phyloP scores from a whole-genome alignment of 2,888 invertebrate species.

The Lasioglossum zephyrum region DNA sequence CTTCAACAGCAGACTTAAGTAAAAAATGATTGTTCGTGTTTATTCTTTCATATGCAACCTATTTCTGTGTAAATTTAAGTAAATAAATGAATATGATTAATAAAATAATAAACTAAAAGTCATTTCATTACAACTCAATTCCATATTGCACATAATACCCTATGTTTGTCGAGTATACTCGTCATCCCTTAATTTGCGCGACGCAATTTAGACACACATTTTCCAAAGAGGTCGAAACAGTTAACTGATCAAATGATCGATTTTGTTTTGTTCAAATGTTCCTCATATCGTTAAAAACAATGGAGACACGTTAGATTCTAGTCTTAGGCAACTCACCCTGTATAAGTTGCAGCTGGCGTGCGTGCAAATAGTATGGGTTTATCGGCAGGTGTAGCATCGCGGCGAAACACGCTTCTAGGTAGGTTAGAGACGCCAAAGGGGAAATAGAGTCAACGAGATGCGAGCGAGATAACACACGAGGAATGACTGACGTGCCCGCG shows the following conservation, averaged over 20 bases:
- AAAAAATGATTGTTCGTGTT: too few species aligned
- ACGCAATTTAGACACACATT: too few species aligned
- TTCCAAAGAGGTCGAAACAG: too few species aligned
- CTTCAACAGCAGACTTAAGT: too few species aligned
- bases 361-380: slow-evolving; percentile 19
- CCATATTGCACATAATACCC: too few species aligned
- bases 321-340: not conserved
- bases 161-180: too few species aligned
- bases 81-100: too few species aligned
- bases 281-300: not conserved
- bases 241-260: not conserved
- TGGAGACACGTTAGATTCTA: not conserved
- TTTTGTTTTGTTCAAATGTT: not conserved
- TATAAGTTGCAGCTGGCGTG: not conserved
- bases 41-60: too few species aligned
- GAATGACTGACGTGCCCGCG: slow-evolving; percentile 66
- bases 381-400: slow-evolving; percentile 45
- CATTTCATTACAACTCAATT: too few species aligned
- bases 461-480: slow-evolving; percentile 61
- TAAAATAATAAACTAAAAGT: too few species aligned
- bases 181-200: too few species aligned
- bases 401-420: slow-evolving; percentile 38
- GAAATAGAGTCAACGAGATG: slow-evolving; percentile 64
- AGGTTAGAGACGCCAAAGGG: slow-evolving; percentile 36
- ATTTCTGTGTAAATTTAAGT: too few species aligned